Evolutionary conservation across 2,113 vertebrate species (phyloP).

Genomic region (Mixornis gularis): DNA sequence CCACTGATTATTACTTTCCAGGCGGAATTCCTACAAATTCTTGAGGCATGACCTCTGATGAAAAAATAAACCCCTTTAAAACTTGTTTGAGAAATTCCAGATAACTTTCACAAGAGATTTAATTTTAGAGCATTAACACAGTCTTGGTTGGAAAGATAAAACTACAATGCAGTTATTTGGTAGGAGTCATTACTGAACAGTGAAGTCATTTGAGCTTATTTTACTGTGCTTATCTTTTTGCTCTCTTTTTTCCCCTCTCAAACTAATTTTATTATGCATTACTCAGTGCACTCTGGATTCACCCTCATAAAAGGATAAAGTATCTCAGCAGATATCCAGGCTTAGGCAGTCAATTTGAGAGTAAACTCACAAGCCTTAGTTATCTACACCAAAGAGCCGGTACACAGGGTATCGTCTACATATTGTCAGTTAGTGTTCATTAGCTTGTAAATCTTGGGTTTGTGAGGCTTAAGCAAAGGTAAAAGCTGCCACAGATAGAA

Average conservation of each 20-base stretch:
- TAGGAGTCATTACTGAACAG: conserved; percentile 75
- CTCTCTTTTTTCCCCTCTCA: background rate
- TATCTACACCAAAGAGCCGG: conserved; percentile 20
- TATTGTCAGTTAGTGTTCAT: conserved; percentile 23
- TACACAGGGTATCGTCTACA: conserved; percentile 7
- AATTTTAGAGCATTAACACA: conserved; percentile 83
- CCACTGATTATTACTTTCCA: conserved; percentile 92
- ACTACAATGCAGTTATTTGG: conserved; percentile 76
- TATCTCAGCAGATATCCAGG: conserved; percentile 69
- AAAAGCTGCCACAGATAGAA: conserved; percentile 45
- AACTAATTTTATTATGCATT: conserved; percentile 77
- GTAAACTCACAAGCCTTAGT: conserved; percentile 40
- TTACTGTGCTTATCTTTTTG: conserved; percentile 74
- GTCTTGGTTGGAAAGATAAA: conserved; percentile 79
- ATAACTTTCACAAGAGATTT: conserved; percentile 83
- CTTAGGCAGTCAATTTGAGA: conserved; percentile 56
- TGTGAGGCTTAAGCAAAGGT: conserved; percentile 43
- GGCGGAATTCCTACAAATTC: conserved; percentile 88
- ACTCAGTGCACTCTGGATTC: conserved; percentile 77
- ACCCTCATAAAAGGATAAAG: conserved; percentile 78
- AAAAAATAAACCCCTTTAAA: conserved; percentile 83
- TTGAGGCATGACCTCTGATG: conserved; percentile 83
- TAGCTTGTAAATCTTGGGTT: conserved; percentile 51
- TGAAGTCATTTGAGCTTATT: conserved; percentile 82
- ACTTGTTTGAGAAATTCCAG: conserved; percentile 88